Evolutionary conservation across 2,113 vertebrate genomes (phyloP), one percentile per base, ranked within the genome.

Genomic region (Otis tarda): DNA sequence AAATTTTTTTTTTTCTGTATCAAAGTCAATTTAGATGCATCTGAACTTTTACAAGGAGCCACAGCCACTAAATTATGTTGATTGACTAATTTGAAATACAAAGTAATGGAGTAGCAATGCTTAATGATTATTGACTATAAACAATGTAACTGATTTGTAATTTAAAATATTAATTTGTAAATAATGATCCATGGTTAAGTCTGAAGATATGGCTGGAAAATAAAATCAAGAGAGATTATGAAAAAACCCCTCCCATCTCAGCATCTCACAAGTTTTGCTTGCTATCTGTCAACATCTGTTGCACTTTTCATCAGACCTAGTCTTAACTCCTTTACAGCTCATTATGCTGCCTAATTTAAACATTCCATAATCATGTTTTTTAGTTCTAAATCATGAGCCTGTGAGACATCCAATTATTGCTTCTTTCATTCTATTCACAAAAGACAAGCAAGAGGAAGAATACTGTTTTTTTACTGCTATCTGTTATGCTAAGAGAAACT

Each of bases 341-440:
- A 83, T 31, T 86, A 64, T 0, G 10, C 25, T 68, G 64, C 18
- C 56, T 70, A 52, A 93, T 87, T 94, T 87, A 83, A 90, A 70
- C 37, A 49, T 89, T 81, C 47, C 4, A 2, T 79, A 87, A 82
- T 78, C 4, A 4, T 43, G 21, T 22, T 15, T 92, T 90, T 87
- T 33, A 89, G 64, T 63, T 39, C 70, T 70, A 81, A 87, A 91
- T 63, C 63, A 83, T 23, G 37, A 80, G 30, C 14, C 49, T 90
- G 43, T 76, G 65, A 91, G 65, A 79, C 85, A 39, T 49, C 43
- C 77, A 87, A 49, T 95, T 94, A 81, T 35, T 31, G 12, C 25
- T 74, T 59, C 77, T 91, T 95, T 95, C 77, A 60, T 68, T 92
- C 89, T 71, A 71, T 84, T 94, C 83, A 47, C 21, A 59, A 61